A percentile compares a stretch with the other conserved stretches of the same genome.
phyloP scores from a whole-genome alignment of 2,797 vertebrate genomes.

The Allobates femoralis region DNA sequence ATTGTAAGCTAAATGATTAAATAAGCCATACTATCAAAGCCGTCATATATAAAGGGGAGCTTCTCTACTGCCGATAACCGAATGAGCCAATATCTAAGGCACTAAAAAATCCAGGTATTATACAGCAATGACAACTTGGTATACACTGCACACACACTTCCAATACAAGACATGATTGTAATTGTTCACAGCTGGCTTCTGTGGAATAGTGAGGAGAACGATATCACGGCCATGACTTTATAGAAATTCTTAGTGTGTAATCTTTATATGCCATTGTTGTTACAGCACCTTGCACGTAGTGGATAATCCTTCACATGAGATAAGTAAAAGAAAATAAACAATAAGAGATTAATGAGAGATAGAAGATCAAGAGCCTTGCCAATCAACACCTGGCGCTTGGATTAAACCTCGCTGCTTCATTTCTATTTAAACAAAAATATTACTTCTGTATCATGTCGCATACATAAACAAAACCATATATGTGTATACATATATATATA shows the following conservation, averaged over 20 bases:
- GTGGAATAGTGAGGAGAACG: conserved; percentile 4
- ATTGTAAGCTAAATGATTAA: not conserved
- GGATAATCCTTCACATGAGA: conserved; percentile 50
- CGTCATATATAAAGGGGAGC: not conserved
- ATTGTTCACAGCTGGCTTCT: not conserved
- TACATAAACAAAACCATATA: not conserved
- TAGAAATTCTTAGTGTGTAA: conserved; percentile 33
- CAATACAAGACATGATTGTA: not conserved
- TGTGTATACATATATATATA: too few relatives aligned
- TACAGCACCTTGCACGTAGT: conserved; percentile 35
- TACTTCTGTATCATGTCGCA: not conserved
- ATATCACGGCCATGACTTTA: conserved; percentile 44
- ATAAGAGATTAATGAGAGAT: conserved; percentile 56
- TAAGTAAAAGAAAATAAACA: conserved; percentile 34
- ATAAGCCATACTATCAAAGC: not conserved
- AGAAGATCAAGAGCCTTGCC: conserved; percentile 42
- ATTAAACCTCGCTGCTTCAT: conserved; percentile 25
- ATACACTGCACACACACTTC: not conserved
- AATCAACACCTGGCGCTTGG: conserved; percentile 25
- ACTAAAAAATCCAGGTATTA: not conserved
- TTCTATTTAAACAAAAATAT: conserved; percentile 14
- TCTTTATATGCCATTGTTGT: conserved; percentile 38
- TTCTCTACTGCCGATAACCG: not conserved
- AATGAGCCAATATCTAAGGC: not conserved
- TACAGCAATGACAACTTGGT: not conserved